Evolutionary conservation across 2,113 vertebrate genomes (phyloP).

Genomic region (Fulmarus glacialis): DNA sequence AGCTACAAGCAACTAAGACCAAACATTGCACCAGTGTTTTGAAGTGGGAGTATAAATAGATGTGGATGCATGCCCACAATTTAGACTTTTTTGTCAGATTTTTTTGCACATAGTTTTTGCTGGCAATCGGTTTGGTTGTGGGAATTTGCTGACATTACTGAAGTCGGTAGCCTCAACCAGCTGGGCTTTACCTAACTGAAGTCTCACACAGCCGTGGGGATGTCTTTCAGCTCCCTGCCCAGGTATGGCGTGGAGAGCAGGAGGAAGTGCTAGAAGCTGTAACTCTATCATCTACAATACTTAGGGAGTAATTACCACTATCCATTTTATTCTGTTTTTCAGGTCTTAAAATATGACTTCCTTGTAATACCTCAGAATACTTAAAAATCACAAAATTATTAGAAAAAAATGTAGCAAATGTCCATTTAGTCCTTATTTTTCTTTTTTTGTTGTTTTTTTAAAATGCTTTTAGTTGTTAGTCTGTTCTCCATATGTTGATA

Average conservation of each 20-base stretch:
- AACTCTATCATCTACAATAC: background rate
- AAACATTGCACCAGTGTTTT: background rate
- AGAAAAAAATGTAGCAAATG: background rate
- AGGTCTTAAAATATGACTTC: background rate
- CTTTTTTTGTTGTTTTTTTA: background rate
- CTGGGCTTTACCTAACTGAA: background rate
- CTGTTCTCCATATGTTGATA: background rate
- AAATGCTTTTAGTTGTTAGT: background rate
- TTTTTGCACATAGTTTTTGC: background rate
- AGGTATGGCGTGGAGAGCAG: background rate
- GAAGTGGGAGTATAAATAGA: background rate
- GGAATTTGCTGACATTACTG: background rate
- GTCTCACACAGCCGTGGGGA: background rate
- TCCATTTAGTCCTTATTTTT: background rate
- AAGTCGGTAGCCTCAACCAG: background rate
- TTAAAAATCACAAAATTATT: background rate
- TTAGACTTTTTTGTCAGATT: background rate
- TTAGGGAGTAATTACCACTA: background rate
- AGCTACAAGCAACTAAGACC: background rate
- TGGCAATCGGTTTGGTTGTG: rapidly evolving
- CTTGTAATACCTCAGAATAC: background rate
- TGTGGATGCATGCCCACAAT: background rate
- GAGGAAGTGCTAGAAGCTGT: background rate
- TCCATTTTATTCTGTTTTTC: background rate
- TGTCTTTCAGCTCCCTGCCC: background rate